phyloP scores from a whole-genome alignment of 2,797 vertebrate species.

The Pangasius djambal region DNA sequence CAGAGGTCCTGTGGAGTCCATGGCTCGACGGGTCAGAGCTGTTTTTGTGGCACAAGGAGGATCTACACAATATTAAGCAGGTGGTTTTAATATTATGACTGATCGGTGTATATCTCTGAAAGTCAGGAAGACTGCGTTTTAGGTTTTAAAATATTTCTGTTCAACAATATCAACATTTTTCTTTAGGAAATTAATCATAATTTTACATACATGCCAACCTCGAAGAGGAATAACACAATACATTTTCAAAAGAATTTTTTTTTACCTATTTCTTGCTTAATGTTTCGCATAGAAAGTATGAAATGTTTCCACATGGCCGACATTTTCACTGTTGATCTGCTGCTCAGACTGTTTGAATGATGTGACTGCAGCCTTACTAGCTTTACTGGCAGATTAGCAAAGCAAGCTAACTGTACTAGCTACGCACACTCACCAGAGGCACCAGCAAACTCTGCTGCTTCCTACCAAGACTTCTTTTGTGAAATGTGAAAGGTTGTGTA shows the following conservation, averaged over 20 bases:
- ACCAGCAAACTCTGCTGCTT: background rate
- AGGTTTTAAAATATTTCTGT: background rate
- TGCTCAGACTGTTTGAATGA: too few relatives aligned
- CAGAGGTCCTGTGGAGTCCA: too few relatives aligned
- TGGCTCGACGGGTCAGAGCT: too few relatives aligned
- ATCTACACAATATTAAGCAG: too few relatives aligned
- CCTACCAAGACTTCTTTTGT: too few relatives aligned
- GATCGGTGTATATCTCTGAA: too few relatives aligned
- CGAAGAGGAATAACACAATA: background rate
- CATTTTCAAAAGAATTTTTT: background rate
- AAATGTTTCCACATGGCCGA: too few relatives aligned
- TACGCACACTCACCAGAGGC: background rate
- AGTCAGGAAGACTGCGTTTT: background rate
- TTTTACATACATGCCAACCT: background rate
- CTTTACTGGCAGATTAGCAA: background rate
- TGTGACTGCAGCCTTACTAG: background rate
- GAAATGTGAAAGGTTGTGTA: too few relatives aligned
- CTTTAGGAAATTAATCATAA: background rate
- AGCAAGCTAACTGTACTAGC: background rate
- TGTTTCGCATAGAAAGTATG: background rate
- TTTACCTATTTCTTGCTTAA: background rate
- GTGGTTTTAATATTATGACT: too few relatives aligned
- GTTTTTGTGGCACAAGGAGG: too few relatives aligned
- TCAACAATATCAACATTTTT: background rate
- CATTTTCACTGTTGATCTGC: too few relatives aligned